Evolutionary conservation across 2,113 vertebrate species (phyloP), one percentile per base, ranked within the genome.

Genomic region (Cynoglossus semilaevis): DNA sequence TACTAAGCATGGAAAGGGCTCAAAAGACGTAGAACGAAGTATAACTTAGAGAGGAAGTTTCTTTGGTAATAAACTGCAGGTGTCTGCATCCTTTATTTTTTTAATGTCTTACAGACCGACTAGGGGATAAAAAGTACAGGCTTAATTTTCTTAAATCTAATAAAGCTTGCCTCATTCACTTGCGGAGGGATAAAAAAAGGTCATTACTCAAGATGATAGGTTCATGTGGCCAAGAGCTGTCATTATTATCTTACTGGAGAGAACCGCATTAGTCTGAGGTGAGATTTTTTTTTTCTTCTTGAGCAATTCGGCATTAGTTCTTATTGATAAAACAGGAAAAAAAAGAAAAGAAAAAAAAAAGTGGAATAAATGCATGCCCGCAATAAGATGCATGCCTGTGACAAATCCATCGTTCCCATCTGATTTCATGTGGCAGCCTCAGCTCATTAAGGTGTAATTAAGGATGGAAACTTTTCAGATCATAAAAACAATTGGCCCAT

Each of bases 391-490:
- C 65, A 56, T 53, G 45, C 57, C 59, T 77, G 62, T 69, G 70
- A 36, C 77, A 55, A 80, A 83, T 70, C 50, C 66, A 74, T 80
- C 73, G 60, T 64, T 76, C 67, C 44, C 58, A 42, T 58, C 14
- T 72, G 58, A 75, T 65, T 72, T 70, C 46, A 63, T 51, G 58
- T 58, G 53, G 56, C 69, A 58, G 57, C 38, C 63, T 74, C 45
- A 52, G 16, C 52, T 78, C 38, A 73, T 79, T 85, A 64, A 80
- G 67, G 50, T 71, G 52, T 63, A 66, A 74, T 70, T 51, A 15
- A 67, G 74, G 59, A 60, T 42, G 51, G 48, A 57, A 66, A 9
- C 48, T 51, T 70, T 18, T 73, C 13, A 45, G 43, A 50, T 72
- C 48, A 58, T 45, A 40, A 56, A 44, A 41, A 12, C 34, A 15